Evolutionary conservation across 2,888 invertebrate genomes (phyloP), one percentile per base, ranked within the genome.

Genomic region (Epistrophe grossulariae): DNA sequence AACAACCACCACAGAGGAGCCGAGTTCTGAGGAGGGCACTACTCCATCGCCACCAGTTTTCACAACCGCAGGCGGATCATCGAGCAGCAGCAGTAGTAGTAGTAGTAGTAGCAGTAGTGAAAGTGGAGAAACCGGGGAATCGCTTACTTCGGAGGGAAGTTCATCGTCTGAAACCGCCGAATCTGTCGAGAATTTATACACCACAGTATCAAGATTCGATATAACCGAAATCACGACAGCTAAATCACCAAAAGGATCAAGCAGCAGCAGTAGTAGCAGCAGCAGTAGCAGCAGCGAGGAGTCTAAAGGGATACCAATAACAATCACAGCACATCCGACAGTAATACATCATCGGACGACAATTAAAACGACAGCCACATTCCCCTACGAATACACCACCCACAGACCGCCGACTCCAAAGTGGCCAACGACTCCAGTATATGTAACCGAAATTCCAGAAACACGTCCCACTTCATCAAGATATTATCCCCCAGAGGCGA

Each of bases 331-430:
- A 38, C 89, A 91, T 19, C 90, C 91, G 28, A 84, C 90, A 11
- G 88, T 88, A 79, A 91, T 90, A 48, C 89, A 90, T 38, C 92
- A 91, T 57, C 89, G 88, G 35, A 90, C 91, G 1, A 92, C 92
- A 38, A 92, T 92, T 1, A 89, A 92, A 40, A 91, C 91, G 31
- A 90, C 91, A 0, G 52, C 70, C 8, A 91, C 90, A 45, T 89
- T 90, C 48, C 90, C 91, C 1, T 90, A 92, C 35, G 92, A 92
- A 9, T 91, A 90, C 43, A 90, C 90, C 0, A 90, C 89, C 6
- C 89, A 55, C 40, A 89, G 19, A 71, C 50, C 78, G 19, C 74
- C 79, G 28, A 79, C 80, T 70, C 52, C 88, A 28, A 88, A 82
- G 50, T 89, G 89, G 89, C 87, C 89, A 79, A 81, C 88, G 13